Percentiles rank a stretch among this genome's conserved stretches.
Conservation (phyloP, 2,888 invertebrate species). For the Steromphala cineraria region DNA sequence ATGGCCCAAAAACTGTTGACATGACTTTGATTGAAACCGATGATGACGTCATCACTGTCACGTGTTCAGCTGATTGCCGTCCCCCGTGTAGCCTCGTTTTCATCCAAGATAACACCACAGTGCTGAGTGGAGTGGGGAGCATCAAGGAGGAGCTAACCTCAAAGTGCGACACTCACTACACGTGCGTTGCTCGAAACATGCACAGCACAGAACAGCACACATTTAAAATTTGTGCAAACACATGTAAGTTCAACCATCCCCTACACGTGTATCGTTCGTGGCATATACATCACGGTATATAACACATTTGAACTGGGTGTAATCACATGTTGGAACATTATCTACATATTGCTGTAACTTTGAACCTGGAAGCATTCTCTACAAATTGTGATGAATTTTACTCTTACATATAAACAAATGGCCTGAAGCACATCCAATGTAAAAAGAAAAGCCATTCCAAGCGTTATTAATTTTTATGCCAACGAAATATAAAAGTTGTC, state of each 20-base stretch:
- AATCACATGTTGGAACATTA: no score
- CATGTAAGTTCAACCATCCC: neutral
- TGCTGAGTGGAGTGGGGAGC: neutral
- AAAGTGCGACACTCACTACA: neutral
- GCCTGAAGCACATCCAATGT: no score
- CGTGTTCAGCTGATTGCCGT: neutral
- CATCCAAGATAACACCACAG: neutral
- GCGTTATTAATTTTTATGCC: no score
- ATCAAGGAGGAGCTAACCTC: neutral
- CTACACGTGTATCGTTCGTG: no score
- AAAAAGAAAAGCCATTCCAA: no score
- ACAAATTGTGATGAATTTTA: no score
- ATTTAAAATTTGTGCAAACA: neutral
- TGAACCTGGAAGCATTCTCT: no score
- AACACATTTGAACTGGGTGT: no score
- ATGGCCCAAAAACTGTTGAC: neutral
- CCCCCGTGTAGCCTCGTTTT: neutral
- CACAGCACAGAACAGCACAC: neutral
- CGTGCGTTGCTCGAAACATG: neutral
- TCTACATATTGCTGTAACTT: no score
- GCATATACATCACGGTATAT: no score
- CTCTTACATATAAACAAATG: no score
- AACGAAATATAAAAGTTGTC: no score
- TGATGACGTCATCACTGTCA: neutral
- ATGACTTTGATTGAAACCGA: neutral